Base-by-base conservation (phyloP, 2,797 vertebrate species). In the Delichon dasypus region DNA sequence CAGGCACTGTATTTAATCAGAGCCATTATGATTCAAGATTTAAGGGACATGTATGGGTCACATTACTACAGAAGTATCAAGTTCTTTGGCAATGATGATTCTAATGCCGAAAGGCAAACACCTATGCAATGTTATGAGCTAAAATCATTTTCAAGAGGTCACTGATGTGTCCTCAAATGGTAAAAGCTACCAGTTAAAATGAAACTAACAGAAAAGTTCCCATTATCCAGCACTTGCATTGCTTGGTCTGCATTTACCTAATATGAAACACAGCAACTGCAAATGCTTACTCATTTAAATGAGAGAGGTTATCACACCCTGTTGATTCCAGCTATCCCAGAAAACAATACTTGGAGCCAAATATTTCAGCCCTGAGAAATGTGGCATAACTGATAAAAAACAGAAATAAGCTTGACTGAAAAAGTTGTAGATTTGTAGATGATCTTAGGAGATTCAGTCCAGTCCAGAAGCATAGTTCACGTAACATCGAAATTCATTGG, bases 401-500 rank as follows among this genome's bases (percentile, higher is more conserved):
- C 26, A 88, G 65, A 76, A 89, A 53, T 40, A 44, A 91, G 14
- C 42, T 55, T 67, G 73, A 87, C 14, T 80, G 66, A 88, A 45
- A 58, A 74, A 45, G 17, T 0, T 78, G 51, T 29, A 38, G n/a
- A 58, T 62, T 67, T 51, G 58, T 36, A 50, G 51, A 36, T 36
- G 12, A 64, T 67, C 32, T 70, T 7, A 27, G 0, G 32, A 78
- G 44, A 65, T 81, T 96, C 74, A 53, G 76, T 97, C 96, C 72
- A 99, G 98, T 32, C 90, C 95, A 18, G 98, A 99, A n/a, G 97
- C 95, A 53, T 99, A 99, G 96, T 99, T 99, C 74, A 98, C 97
- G 0, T 98, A 99, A 80, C 99, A 99, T 80, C 98, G 97, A 92
- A 99, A 99, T 93, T 99, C 99, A 19, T 99, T 99, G 76, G 98